Base-by-base conservation (phyloP, 1,140 invertebrate species). In the Listronotus oregonensis region DNA sequence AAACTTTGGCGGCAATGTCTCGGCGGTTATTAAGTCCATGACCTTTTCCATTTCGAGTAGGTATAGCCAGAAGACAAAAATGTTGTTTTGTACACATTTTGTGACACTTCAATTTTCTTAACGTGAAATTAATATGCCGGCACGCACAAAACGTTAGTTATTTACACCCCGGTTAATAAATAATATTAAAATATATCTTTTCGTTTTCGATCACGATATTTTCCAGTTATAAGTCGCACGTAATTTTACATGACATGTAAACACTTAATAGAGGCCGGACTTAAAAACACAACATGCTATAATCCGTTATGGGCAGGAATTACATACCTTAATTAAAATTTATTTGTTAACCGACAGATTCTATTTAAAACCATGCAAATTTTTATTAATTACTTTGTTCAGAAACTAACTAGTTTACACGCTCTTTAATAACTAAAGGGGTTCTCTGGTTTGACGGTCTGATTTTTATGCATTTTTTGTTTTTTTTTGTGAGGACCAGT, bases 61-160 rank as follows among this genome's bases (percentile, higher is more conserved):
- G 39, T 15, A 44, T 68, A 68, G 56, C 60, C 66, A 68, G 60
- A 68, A 68, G 60, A 68, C 56, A 63, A 43, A 55, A 63, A 39
- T 47, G 14, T 49, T 59, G 47, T 46, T 68, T 64, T 59, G 54
- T 57, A 64, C 66, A 64, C 55, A 68, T 58, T 64, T 68, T 68
- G 60, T 68, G 66, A 68, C 66, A 68, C 66, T 64, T 68, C 43
- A 63, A 68, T 68, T 68, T 68, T 64, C 61, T 44, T 49, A 51
- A 60, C 51, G 42, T 49, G 27, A 52, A 50, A 62, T 67, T 63
- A 63, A 62, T 58, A 61, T 34, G 39, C 59, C 50, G 43, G 37
- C 51, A 55, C 43, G 52, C 34, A 54, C 39, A 59, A 54, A 50
- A 34, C 47, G 5, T 50, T 40, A 49, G 44, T 43, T 49, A 15